phyloP scores from a whole-genome alignment of 2,113 vertebrate species.

The Protomyctophum bolini region DNA sequence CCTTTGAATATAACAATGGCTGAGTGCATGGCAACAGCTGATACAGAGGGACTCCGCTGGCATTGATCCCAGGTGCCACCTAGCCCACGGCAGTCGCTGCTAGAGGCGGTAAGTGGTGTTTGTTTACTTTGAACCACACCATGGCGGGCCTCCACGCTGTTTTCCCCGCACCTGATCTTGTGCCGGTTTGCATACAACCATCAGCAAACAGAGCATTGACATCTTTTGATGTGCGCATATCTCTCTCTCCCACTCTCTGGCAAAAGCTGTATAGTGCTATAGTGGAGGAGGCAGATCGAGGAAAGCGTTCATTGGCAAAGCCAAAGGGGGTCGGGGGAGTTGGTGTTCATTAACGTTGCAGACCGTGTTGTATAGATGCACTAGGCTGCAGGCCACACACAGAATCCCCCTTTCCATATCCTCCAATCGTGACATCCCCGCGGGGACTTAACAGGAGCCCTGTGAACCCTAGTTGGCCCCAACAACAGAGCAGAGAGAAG shows the following conservation, averaged over 20 bases:
- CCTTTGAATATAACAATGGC: conserved; percentile 46
- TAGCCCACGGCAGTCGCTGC: conserved; percentile 55
- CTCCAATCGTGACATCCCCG: neutral
- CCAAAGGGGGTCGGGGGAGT: conserved; percentile 20
- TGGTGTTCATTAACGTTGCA: conserved; percentile 32
- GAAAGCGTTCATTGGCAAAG: conserved; percentile 11
- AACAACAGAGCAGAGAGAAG: conserved; percentile 12
- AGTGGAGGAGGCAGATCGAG: conserved; percentile 17
- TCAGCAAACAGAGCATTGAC: conserved; percentile 50
- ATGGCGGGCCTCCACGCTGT: conserved; percentile 44
- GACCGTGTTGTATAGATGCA: conserved; percentile 6
- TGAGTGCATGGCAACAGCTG: conserved; percentile 29
- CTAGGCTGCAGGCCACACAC: conserved; percentile 19
- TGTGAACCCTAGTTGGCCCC: conserved; percentile 2
- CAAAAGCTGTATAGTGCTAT: too few relatives aligned
- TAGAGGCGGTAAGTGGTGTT: conserved; percentile 46
- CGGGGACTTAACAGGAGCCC: conserved; percentile 22
- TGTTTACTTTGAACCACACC: conserved; percentile 62
- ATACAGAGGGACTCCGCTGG: conserved; percentile 33
- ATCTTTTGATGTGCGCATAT: conserved; percentile 50
- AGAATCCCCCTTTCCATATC: neutral
- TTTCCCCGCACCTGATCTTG: conserved; percentile 47
- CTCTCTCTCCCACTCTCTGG: neutral
- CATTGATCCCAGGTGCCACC: conserved; percentile 43
- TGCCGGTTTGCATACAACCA: conserved; percentile 41